A percentile compares a stretch with the other conserved stretches of the same genome.
Conservation (phyloP, 2,113 vertebrate species). For the Varanus komodoensis region DNA sequence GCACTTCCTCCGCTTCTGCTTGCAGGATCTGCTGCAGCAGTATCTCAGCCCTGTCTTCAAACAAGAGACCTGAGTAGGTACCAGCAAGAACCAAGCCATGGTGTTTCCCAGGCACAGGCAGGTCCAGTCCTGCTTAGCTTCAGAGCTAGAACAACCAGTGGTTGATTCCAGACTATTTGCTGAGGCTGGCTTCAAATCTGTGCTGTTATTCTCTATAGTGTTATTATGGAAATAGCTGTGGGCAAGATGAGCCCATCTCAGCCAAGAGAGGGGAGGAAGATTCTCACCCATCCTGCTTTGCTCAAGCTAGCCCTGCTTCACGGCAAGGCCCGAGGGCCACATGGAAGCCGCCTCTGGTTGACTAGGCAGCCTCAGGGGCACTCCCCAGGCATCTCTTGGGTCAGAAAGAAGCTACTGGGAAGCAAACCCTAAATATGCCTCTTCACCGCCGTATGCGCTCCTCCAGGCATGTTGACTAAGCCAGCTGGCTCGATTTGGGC, state of each 20-base stretch:
- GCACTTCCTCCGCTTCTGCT: neutral
- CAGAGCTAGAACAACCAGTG: neutral
- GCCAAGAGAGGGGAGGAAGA: neutral
- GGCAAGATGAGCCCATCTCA: neutral
- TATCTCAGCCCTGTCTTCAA: neutral
- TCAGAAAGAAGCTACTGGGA: constrained; percentile 13
- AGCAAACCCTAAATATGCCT: neutral
- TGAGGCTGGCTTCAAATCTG: neutral
- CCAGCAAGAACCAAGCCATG: neutral
- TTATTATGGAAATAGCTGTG: neutral
- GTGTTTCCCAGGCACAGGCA: neutral
- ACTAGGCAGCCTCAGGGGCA: neutral
- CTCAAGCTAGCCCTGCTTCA: neutral
- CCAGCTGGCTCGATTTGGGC: neutral
- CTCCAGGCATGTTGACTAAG: neutral
- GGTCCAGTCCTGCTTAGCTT: neutral
- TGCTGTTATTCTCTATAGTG: neutral
- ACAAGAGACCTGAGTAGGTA: neutral
- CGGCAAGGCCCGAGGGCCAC: neutral
- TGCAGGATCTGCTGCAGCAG: neutral
- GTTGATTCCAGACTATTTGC: neutral
- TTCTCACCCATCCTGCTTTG: neutral
- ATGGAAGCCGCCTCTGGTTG: neutral
- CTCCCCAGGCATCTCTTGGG: neutral
- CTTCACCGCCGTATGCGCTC: neutral